phyloP scores from a whole-genome alignment of 2,113 vertebrate genomes.

The Etheostoma spectabile region DNA sequence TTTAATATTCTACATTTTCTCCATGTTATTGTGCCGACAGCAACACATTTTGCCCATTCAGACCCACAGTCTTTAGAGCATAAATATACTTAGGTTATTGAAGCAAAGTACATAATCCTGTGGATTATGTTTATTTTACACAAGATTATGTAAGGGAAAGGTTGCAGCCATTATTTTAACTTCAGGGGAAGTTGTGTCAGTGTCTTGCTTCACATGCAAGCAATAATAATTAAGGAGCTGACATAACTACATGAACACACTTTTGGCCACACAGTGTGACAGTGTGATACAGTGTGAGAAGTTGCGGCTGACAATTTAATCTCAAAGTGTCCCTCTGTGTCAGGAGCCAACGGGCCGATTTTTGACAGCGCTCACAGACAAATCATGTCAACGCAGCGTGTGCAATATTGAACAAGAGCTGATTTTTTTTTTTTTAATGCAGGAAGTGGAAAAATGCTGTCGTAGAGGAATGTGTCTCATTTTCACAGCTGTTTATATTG shows the following conservation, averaged over 20 bases:
- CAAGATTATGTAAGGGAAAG: slow-evolving; percentile 20
- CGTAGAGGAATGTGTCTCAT: slow-evolving; percentile 24
- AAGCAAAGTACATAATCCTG: slow-evolving; percentile 11
- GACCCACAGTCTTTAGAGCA: background rate
- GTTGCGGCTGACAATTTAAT: slow-evolving; percentile 61
- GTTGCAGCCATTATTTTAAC: slow-evolving; percentile 16
- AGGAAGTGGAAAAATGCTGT: slow-evolving; percentile 46
- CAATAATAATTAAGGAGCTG: slow-evolving; percentile 42
- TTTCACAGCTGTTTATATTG: slow-evolving; percentile 46
- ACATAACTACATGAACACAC: background rate
- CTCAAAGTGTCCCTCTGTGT: slow-evolving; percentile 55
- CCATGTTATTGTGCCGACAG: background rate
- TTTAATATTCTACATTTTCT: too few species aligned
- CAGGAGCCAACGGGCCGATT: slow-evolving; percentile 45
- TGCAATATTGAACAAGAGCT: slow-evolving; percentile 63
- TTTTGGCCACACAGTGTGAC: slow-evolving; percentile 2
- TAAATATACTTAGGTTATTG: background rate
- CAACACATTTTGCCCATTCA: background rate
- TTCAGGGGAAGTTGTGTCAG: slow-evolving; percentile 1
- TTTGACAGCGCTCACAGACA: slow-evolving; percentile 70
- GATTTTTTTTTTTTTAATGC: slow-evolving; percentile 4
- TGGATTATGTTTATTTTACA: slow-evolving; percentile 18
- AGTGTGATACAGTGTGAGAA: slow-evolving; percentile 38
- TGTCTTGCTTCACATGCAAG: background rate
- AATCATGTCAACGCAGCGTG: slow-evolving; percentile 57